Evolutionary conservation across 1,140 invertebrate species (phyloP), one percentile per base, ranked within the genome.

Genomic region (Camponotus vicinus): DNA sequence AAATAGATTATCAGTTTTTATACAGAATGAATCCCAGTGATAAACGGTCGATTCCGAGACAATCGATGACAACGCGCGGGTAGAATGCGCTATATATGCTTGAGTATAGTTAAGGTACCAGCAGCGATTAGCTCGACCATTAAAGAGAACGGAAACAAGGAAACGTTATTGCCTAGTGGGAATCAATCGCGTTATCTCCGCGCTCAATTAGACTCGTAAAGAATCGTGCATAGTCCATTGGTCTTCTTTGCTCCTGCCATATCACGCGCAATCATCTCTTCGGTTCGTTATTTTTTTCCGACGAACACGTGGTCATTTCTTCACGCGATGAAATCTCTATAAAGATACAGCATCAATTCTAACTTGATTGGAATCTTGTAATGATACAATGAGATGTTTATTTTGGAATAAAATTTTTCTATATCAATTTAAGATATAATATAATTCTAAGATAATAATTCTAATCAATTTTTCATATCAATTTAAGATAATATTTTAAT

Each of bases 141-240:
- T 93, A 93, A 92, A 93, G 87, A 89, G 84, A 92, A 40, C 92
- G 77, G 88, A 69, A 76, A 86, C 90, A 80, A 91, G 87, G 89
- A 91, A 90, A 91, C 86, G 87, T 92, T 93, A 93, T 93, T 93
- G 91, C 92, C 90, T 88, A 83, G 89, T 71, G 87, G 91, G 84
- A 93, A 91, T 92, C 92, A 84, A 85, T 40, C 83, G 88, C 78
- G 91, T 93, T 93, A 93, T 93, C 93, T 93, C 92, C 86, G 92
- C 93, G 91, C 89, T 93, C 93, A 93, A 93, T 93, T 93, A 93
- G 91, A 93, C 84, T 89, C 90, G 92, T 93, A 93, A 93, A 92
- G 92, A 88, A 93, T 93, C 90, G 91, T 89, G 75, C 90, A 91
- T 92, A 91, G 89, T 85, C 85, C 91, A 93, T 93, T 93, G 92